phyloP scores from a whole-genome alignment of 92 coral and sea anemone genomes.

The Parazoanthus swiftii region DNA sequence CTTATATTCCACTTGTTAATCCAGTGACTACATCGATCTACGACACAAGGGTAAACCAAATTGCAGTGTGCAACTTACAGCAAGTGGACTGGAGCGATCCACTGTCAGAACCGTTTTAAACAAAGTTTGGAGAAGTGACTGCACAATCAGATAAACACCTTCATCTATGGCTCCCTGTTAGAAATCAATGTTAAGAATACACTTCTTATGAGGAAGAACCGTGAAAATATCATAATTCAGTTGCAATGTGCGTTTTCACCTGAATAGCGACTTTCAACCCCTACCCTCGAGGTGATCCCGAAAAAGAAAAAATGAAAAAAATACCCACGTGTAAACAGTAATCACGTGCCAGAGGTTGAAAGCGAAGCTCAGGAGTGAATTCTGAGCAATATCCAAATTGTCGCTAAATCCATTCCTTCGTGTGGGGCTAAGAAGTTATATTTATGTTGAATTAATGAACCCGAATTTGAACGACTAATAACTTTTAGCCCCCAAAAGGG shows the following conservation, averaged over 20 bases:
- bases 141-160: conserved; percentile 79
- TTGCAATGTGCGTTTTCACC: no score
- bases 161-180: conserved; percentile 81
- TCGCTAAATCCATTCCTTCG: no score
- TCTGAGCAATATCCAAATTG: no score
- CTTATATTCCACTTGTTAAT: no score
- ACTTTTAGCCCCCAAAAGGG: no score
- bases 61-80: conserved; percentile 65
- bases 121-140: conserved; percentile 77
- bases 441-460: no score
- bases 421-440: no score
- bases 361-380: no score
- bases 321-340: not conserved
- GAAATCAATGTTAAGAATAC: not conserved
- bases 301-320: not conserved
- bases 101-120: conserved; percentile 91
- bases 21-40: not conserved
- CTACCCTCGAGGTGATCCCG: not conserved
- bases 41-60: not conserved
- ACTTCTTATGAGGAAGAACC: not conserved
- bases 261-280: no score
- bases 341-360: no score
- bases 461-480: no score
- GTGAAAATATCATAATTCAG: not conserved
- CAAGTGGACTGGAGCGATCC: conserved; percentile 85